Conservation (phyloP, 30 jellyfish, hydroid and myxozoan species). For the Morbakka virulenta region DNA sequence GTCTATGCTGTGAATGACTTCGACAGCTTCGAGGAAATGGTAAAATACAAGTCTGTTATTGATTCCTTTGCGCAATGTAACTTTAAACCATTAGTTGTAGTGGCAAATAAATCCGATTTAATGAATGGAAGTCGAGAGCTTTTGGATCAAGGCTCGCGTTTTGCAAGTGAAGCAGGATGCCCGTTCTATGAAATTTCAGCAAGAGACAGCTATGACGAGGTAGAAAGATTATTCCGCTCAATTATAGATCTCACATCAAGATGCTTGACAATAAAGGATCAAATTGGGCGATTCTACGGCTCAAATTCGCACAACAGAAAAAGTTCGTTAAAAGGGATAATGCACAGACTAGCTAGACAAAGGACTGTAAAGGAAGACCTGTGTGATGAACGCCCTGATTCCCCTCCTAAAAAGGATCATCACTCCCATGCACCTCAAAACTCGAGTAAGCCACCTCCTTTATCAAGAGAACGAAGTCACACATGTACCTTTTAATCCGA, state of each 20-base stretch:
- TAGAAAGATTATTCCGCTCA: constrained; percentile 37
- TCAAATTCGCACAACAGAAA: constrained; percentile 40
- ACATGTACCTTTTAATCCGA: too few relatives aligned
- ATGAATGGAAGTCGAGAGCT: constrained; percentile 22
- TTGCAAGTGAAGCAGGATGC: constrained; percentile 66
- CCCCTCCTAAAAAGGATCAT: too few relatives aligned
- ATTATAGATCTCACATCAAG: constrained; percentile 48
- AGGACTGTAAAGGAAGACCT: constrained; percentile 43
- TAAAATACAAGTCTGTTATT: constrained; percentile 10
- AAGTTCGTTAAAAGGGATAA: constrained; percentile 45
- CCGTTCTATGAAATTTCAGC: constrained; percentile 65
- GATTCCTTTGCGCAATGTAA: constrained; percentile 13
- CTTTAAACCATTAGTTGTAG: constrained; percentile 41
- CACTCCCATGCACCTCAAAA: too few relatives aligned
- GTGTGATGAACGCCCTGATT: too few relatives aligned
- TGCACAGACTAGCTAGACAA: constrained; percentile 45
- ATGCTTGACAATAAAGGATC: constrained; percentile 44
- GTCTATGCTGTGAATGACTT: constrained; percentile 49
- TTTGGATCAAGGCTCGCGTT: constrained; percentile 26
- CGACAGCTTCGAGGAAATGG: constrained; percentile 52
- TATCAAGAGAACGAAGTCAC: too few relatives aligned
- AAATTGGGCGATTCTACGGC: constrained; percentile 14
- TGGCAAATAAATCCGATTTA: constrained; percentile 48
- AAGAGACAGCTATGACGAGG: constrained; percentile 44
- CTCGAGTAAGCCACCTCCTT: too few relatives aligned